phyloP scores from a whole-genome alignment of 2,113 vertebrate genomes.

The Alethe castanea region DNA sequence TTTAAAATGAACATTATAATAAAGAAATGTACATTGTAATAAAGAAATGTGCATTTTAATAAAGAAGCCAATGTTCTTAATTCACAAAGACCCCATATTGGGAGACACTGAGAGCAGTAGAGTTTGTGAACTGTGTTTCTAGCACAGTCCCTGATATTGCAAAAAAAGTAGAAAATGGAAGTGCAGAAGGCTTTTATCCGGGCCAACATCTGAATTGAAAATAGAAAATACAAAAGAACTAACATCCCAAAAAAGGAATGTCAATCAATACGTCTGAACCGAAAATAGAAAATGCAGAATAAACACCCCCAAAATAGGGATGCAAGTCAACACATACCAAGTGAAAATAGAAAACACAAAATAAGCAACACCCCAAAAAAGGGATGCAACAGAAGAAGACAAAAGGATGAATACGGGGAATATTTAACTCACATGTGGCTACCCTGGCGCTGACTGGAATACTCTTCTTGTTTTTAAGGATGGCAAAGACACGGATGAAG shows the following conservation, averaged over 20 bases:
- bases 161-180: background rate
- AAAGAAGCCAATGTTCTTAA: background rate
- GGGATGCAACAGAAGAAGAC: background rate
- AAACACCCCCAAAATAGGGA: background rate
- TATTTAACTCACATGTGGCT: slow-evolving; percentile 83
- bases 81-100: background rate
- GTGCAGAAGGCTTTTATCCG: background rate
- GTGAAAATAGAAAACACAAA: background rate
- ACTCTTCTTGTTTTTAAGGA: slow-evolving; percentile 92
- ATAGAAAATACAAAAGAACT: background rate
- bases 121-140: background rate
- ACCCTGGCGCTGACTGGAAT: slow-evolving; percentile 93
- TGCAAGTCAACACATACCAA: background rate
- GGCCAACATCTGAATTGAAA: background rate
- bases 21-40: background rate
- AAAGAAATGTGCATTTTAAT: background rate
- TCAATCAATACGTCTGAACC: background rate
- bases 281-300: background rate
- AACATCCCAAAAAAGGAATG: background rate
- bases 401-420: background rate
- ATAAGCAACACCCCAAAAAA: background rate
- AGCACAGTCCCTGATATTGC: background rate
- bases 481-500: slow-evolving; percentile 91
- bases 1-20: background rate
- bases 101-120: background rate